Evolutionary conservation across 2,113 vertebrate genomes (phyloP), one percentile per base, ranked within the genome.

Genomic region (Toxotes jaculatrix): DNA sequence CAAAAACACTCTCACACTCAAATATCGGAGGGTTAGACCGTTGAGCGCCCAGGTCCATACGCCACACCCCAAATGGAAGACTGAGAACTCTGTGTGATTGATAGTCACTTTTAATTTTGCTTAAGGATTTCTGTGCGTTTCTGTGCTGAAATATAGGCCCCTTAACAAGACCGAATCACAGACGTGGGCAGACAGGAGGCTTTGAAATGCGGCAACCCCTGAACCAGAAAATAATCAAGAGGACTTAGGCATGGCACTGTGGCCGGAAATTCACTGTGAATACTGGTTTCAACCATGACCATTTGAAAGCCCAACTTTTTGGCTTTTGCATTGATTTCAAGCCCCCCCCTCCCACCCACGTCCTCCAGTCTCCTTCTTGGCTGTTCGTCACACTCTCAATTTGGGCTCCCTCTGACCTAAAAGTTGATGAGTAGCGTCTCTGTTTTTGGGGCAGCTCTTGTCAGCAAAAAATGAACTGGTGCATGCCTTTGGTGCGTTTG

Each of bases 211-310:
- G 62, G 84, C 86, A 93, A 86, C 78, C 88, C 70, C 84, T 91
- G 89, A 92, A 92, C 92, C 88, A 91, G 92, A 93, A 92, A 92
- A 93, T 92, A 93, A 94, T 94, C 93, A 93, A 77, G 91, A 84
- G 83, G 91, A 90, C 90, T 94, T 92, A 90, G 89, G 85, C 90
- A 93, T 87, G 90, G 87, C 90, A 89, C 88, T 71, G 84, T 2
- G 84, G 89, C 90, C 85, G 91, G 91, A 93, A 94, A 94, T 91
- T 92, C 89, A 75, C 89, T 89, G 83, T 93, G 92, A 94, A 94
- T 87, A 87, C 91, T 85, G 86, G 88, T 88, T 92, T 94, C 87
- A 93, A 89, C 89, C 91, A 89, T 91, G 92, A 92, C 89, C 83
- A 86, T 93, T 91, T 89, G 83, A 88, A 86, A 89, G 78, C 79